Percentiles rank a stretch among this genome's conserved stretches.
phyloP scores from a whole-genome alignment of 2,888 invertebrate species.

The Stegophylla sp. region DNA sequence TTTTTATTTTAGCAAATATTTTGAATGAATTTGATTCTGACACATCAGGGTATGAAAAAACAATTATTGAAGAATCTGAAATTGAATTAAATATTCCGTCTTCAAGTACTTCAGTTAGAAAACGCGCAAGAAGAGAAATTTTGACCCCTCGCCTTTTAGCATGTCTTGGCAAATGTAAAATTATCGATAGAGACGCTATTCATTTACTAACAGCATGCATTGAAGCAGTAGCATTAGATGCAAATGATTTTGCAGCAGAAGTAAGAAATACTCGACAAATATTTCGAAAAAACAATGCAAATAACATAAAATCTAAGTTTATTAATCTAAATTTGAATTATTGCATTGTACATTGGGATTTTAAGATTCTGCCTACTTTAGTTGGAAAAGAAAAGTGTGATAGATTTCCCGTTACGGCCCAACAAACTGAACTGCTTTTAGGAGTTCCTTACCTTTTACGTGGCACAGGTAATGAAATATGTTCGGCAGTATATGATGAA shows the following conservation, averaged over 20 bases:
- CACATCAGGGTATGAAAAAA: not conserved
- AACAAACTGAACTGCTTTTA: slow-evolving; percentile 34
- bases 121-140: no score
- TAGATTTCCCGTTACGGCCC: slow-evolving; percentile 4
- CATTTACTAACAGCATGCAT: slow-evolving; percentile 60
- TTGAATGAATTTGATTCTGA: no score
- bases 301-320: slow-evolving; percentile 16
- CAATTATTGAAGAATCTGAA: not conserved
- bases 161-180: slow-evolving; percentile 61
- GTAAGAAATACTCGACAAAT: slow-evolving; percentile 8
- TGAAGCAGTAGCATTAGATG: slow-evolving; percentile 44
- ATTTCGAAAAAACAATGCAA: slow-evolving; percentile 5
- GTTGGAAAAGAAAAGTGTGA: slow-evolving; percentile 14
- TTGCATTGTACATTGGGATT: slow-evolving; percentile 33
- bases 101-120: not conserved
- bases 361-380: slow-evolving; percentile 14
- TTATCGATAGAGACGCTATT: slow-evolving; percentile 61
- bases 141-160: slow-evolving; percentile 13
- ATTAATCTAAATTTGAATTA: not conserved
- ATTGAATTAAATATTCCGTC: not conserved
- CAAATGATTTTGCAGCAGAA: slow-evolving; percentile 9
- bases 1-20: no score
- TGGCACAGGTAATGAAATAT: no score
- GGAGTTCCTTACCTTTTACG: slow-evolving; percentile 21
- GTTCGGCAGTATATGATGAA: slow-evolving; percentile 24